phyloP scores from a whole-genome alignment of 2,888 invertebrate genomes.

The Parnassius mnemosyne region DNA sequence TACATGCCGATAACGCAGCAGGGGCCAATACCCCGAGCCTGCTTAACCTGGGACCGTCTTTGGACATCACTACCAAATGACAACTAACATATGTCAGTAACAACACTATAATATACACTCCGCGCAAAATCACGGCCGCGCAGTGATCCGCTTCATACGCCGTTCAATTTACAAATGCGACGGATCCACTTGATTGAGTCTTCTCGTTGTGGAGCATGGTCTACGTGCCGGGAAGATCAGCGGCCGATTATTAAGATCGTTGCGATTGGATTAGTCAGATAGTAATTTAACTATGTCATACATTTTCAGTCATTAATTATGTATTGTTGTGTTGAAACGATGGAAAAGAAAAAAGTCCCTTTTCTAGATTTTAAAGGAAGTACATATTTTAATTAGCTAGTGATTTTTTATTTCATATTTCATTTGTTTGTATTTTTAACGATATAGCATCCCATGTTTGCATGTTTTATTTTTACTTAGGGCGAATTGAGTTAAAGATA shows the following conservation, averaged over 20 bases:
- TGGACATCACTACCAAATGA: conserved; percentile 55
- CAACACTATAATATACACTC: background rate
- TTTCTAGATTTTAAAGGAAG: too few species aligned
- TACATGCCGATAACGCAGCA: conserved; percentile 69
- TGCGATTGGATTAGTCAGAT: conserved; percentile 14
- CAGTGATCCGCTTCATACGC: conserved; percentile 75
- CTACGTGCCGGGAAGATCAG: conserved; percentile 21
- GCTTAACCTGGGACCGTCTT: conserved; percentile 55
- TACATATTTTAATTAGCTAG: too few species aligned
- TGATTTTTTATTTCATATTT: too few species aligned
- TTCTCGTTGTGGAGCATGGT: conserved; percentile 11
- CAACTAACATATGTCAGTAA: background rate
- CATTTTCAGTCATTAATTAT: background rate
- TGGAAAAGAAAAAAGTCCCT: too few species aligned
- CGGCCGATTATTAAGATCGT: conserved; percentile 5
- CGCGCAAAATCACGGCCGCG: conserved; percentile 68
- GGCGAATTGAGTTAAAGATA: too few species aligned
- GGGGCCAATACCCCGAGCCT: conserved; percentile 71
- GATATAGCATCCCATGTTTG: too few species aligned
- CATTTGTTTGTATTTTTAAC: too few species aligned
- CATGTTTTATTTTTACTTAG: too few species aligned
- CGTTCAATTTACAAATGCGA: conserved; percentile 55
- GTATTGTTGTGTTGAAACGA: background rate
- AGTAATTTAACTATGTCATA: conserved; percentile 7
- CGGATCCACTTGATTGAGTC: conserved; percentile 24